Percentiles rank a stretch among this genome's conserved stretches.
Evolutionary conservation across 92 coral and sea anemone genomes (phyloP).

Genomic region (Epizoanthus stellaris): DNA sequence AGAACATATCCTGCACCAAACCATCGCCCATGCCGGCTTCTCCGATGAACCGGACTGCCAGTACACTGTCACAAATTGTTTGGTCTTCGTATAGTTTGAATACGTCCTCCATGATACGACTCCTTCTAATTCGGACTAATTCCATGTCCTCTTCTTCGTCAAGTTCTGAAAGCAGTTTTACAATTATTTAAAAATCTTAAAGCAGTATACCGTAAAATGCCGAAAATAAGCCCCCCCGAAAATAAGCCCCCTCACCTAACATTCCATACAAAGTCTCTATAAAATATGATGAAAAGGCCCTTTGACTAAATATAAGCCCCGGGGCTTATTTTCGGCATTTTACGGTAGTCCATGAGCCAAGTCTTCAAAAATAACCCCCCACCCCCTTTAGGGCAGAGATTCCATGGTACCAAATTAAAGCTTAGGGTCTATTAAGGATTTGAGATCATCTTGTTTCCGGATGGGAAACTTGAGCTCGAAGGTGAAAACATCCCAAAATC

Average conservation of each 20-base stretch:
- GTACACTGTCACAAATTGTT: constrained; percentile 22
- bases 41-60: constrained; percentile 35
- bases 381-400: not conserved
- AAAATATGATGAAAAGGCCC: no score
- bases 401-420: constrained; percentile 16
- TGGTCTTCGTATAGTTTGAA: constrained; percentile 20
- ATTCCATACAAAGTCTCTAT: no score
- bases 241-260: no score
- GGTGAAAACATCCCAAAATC: not conserved
- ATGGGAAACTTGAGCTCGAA: not conserved
- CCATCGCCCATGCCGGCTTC: constrained; percentile 34
- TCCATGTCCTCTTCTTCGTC: constrained; percentile 14
- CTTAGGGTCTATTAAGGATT: not conserved
- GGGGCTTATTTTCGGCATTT: no score
- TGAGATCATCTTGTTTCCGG: not conserved
- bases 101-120: constrained; percentile 23
- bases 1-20: constrained; percentile 36
- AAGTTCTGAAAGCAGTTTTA: constrained; percentile 5
- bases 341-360: not conserved
- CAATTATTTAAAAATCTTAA: not conserved
- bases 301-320: no score
- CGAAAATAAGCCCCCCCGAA: no score
- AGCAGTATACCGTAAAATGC: no score
- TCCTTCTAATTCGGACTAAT: constrained; percentile 14
- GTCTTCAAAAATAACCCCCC: not conserved